Percentiles rank a stretch among this genome's conserved stretches.
Conservation (phyloP, 2,888 invertebrate genomes). For the Oligia latruncula region DNA sequence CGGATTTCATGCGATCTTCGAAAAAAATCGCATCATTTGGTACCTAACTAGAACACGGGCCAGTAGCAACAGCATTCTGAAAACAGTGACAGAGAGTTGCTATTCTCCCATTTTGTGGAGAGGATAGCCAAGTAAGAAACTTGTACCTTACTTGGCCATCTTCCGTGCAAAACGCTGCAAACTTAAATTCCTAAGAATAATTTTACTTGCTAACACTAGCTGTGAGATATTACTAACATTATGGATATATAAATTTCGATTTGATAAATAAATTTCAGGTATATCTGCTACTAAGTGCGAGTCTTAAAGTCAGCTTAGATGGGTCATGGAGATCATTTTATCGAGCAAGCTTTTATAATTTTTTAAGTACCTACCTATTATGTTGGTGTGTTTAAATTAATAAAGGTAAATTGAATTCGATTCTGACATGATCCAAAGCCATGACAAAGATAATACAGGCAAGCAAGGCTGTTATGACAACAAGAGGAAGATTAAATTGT, state of each 20-base stretch:
- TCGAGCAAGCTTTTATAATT: conserved; percentile 20
- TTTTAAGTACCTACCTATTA: not conserved
- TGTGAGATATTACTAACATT: too few species aligned
- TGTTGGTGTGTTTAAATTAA: conserved; percentile 2
- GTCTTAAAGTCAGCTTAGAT: conserved; percentile 44
- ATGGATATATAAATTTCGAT: too few species aligned
- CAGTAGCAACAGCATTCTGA: too few species aligned
- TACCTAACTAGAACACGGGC: too few species aligned
- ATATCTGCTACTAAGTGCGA: conserved; percentile 25
- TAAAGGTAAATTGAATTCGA: not conserved
- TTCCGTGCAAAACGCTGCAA: not conserved
- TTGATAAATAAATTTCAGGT: conserved; percentile 34
- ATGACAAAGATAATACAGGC: conserved; percentile 1
- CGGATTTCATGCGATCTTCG: too few species aligned
- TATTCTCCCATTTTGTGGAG: not conserved
- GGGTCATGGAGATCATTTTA: conserved; percentile 13
- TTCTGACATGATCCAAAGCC: conserved; percentile 2
- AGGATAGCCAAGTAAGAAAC: not conserved
- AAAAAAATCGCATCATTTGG: too few species aligned
- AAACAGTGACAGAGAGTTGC: not conserved
- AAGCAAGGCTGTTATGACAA: not conserved
- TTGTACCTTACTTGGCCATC: not conserved
- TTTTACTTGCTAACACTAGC: too few species aligned
- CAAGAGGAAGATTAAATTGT: conserved; percentile 14
- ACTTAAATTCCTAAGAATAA: too few species aligned